phyloP scores from a whole-genome alignment of 2,888 invertebrate species.

The Pristionchus japonicus region DNA sequence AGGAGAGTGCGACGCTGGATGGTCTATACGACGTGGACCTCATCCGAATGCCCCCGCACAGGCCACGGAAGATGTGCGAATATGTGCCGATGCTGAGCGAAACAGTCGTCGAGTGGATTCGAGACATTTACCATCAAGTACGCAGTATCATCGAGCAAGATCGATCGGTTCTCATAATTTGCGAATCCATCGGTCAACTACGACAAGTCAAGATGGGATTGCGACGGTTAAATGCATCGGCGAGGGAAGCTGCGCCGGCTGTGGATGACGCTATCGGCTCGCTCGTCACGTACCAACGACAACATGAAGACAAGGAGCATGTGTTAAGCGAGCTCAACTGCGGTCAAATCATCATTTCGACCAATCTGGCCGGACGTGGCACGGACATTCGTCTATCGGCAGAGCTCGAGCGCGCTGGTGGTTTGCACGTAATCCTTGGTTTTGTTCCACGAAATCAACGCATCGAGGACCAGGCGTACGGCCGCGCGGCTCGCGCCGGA shows the following conservation, averaged over 20 bases:
- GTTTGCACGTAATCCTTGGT: constrained; percentile 76
- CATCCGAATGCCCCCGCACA: constrained; percentile 49
- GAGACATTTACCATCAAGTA: not conserved
- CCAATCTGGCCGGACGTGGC: constrained; percentile 76
- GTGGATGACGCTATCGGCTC: not conserved
- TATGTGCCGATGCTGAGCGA: constrained; percentile 27
- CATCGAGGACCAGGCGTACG: constrained; percentile 76
- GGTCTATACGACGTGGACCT: constrained; percentile 47
- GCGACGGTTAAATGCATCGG: too few species aligned
- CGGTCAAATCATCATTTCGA: constrained; percentile 70
- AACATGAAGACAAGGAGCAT: not conserved
- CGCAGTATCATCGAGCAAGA: constrained; percentile 47
- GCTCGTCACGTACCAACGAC: not conserved
- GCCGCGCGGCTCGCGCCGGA: constrained; percentile 76
- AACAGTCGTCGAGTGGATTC: not conserved
- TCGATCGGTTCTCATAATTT: constrained; percentile 74
- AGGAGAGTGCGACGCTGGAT: constrained; percentile 58
- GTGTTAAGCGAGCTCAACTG: not conserved
- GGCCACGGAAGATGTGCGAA: constrained; percentile 49
- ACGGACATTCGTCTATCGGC: constrained; percentile 74
- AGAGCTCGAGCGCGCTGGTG: constrained; percentile 67
- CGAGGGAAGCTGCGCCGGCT: too few species aligned
- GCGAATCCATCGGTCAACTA: constrained; percentile 62
- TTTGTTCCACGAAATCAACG: constrained; percentile 76
- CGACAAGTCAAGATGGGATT: constrained; percentile 51